Conservation (phyloP, 2,888 invertebrate genomes). For the Germaria angustata region DNA sequence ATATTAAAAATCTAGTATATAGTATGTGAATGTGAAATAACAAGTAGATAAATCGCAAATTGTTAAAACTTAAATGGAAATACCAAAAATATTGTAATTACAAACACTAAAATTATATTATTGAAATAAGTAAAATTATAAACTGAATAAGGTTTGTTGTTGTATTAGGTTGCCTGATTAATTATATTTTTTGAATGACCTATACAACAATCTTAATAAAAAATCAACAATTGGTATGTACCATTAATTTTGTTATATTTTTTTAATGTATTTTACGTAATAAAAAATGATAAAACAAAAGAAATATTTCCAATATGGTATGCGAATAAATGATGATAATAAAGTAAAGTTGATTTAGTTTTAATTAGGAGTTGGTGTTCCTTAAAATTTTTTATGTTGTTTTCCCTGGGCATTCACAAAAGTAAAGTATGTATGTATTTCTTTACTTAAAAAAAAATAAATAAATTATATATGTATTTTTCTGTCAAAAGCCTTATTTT, state of each 20-base stretch:
- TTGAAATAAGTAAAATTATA: conserved; percentile 36
- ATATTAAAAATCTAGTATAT: conserved; percentile 8
- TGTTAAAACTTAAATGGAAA: conserved; percentile 44
- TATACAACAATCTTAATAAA: conserved; percentile 3
- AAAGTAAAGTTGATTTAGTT: conserved; percentile 25
- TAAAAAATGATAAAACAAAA: conserved; percentile 17
- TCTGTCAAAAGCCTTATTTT: too few relatives aligned
- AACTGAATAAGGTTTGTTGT: conserved; percentile 30
- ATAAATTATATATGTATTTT: too few relatives aligned
- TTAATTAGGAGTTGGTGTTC: too few relatives aligned
- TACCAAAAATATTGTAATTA: conserved; percentile 34
- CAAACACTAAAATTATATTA: conserved; percentile 9
- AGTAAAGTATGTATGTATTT: too few relatives aligned
- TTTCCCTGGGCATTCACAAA: too few relatives aligned
- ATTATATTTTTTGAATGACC: conserved; percentile 14
- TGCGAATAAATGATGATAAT: conserved; percentile 30
- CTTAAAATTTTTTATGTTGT: too few relatives aligned
- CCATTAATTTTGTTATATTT: conserved; percentile 64
- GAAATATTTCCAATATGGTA: conserved; percentile 53
- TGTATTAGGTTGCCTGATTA: conserved; percentile 38
- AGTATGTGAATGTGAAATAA: conserved; percentile 35
- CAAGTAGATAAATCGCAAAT: conserved; percentile 51
- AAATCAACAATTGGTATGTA: conserved; percentile 53
- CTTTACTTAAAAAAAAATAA: too few relatives aligned
- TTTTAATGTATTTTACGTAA: conserved; percentile 62